A percentile compares a stretch with the other conserved stretches of the same genome.
Conservation (phyloP, 2,797 vertebrate genomes). For the Coendou prehensilis region DNA sequence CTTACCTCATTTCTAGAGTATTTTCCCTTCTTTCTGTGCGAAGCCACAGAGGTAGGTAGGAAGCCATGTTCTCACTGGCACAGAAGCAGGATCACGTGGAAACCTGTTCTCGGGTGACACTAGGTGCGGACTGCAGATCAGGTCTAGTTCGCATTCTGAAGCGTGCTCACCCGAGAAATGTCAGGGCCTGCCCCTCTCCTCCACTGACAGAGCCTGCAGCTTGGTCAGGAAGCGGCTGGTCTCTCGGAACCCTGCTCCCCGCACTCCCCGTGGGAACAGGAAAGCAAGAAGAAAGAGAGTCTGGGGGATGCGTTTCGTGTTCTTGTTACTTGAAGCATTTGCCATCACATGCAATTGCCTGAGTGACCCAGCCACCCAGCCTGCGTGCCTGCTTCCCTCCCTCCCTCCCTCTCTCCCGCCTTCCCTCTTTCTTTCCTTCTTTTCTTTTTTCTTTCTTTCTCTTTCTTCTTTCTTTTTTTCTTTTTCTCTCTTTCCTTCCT, state of each 20-base stretch:
- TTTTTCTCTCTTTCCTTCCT: background rate
- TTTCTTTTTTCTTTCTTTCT: accelerated
- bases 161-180: accelerated
- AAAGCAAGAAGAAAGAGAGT: background rate
- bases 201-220: background rate
- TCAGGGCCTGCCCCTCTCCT: background rate
- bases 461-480: background rate
- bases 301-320: background rate
- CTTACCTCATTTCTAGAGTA: background rate
- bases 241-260: background rate
- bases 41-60: background rate
- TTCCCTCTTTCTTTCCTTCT: accelerated
- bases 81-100: background rate
- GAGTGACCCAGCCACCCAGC: background rate
- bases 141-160: background rate
- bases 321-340: background rate
- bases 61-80: background rate
- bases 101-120: background rate
- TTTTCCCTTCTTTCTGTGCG: background rate
- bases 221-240: background rate
- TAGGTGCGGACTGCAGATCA: too few species aligned
- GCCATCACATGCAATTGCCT: background rate
- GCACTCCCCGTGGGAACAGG: background rate
- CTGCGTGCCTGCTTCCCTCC: background rate
- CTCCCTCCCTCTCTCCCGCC: background rate